A percentile compares a stretch with the other conserved stretches of the same genome.
phyloP scores from a whole-genome alignment of 2,888 invertebrate species.

The Pollenia labialis region DNA sequence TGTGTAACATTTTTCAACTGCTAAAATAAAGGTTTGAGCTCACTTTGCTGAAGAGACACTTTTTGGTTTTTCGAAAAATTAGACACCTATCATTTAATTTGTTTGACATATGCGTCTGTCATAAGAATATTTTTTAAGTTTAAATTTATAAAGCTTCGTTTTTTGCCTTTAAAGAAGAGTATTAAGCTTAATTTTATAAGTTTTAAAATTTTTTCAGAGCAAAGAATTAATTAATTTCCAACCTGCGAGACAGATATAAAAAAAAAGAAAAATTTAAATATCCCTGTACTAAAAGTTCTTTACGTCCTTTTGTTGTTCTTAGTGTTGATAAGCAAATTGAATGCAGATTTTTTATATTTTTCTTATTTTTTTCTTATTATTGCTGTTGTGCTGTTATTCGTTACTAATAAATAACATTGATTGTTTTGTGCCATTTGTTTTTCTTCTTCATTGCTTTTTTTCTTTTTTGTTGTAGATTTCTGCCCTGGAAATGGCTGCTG shows the following conservation, averaged over 20 bases:
- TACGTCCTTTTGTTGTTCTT: conserved; percentile 35
- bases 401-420: conserved; percentile 69
- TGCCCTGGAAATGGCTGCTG: conserved; percentile 23
- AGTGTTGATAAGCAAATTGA: conserved; percentile 82
- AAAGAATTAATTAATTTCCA: conserved; percentile 13
- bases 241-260: not conserved
- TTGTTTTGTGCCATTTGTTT: conserved; percentile 59
- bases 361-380: conserved; percentile 66
- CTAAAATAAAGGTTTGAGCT: no score
- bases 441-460: not conserved
- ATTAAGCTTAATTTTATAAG: no score
- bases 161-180: no score
- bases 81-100: no score
- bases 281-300: conserved; percentile 27
- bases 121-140: no score
- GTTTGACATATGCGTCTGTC: no score
- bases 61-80: no score
- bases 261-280: conserved; percentile 25
- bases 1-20: no score
- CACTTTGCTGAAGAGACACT: no score
- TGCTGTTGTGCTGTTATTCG: conserved; percentile 50
- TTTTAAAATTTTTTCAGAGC: no score
- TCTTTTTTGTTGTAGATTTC: not conserved
- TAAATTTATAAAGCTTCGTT: no score
- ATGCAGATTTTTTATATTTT: conserved; percentile 76